phyloP scores from a whole-genome alignment of 1,140 invertebrate genomes.

The Dreissena polymorpha region DNA sequence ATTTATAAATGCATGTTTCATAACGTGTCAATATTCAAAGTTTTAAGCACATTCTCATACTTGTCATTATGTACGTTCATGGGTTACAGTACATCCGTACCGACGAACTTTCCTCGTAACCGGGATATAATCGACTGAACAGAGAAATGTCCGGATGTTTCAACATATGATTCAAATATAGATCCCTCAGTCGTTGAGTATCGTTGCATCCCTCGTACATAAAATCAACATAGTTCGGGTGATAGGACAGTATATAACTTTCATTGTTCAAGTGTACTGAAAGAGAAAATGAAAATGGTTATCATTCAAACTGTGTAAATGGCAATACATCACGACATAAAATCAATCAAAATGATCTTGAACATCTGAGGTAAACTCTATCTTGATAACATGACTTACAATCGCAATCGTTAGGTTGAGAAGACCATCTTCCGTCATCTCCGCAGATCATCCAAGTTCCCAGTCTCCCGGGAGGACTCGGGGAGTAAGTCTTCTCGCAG shows the following conservation, averaged over 20 bases:
- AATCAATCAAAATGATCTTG: neutral
- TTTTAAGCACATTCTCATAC: neutral
- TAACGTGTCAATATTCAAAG: slow-evolving; percentile 2
- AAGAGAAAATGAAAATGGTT: neutral
- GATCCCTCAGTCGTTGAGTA: neutral
- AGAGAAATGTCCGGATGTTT: neutral
- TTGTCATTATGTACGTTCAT: neutral
- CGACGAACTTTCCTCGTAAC: neutral
- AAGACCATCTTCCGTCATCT: slow-evolving; percentile 5
- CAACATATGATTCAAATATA: neutral
- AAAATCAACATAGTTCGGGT: neutral
- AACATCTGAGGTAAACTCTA: neutral
- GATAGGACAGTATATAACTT: neutral
- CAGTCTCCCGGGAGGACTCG: neutral
- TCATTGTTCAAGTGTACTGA: neutral
- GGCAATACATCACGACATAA: neutral
- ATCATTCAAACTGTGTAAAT: too few species aligned
- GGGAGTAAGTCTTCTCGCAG: neutral
- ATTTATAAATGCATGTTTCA: neutral
- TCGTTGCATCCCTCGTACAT: neutral
- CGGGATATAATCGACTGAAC: neutral
- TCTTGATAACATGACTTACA: neutral
- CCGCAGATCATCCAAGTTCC: slow-evolving; percentile 8
- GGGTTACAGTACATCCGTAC: neutral
- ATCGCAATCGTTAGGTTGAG: neutral